Conservation (phyloP, 2,797 vertebrate species). For the Atherinosoma microstoma region DNA sequence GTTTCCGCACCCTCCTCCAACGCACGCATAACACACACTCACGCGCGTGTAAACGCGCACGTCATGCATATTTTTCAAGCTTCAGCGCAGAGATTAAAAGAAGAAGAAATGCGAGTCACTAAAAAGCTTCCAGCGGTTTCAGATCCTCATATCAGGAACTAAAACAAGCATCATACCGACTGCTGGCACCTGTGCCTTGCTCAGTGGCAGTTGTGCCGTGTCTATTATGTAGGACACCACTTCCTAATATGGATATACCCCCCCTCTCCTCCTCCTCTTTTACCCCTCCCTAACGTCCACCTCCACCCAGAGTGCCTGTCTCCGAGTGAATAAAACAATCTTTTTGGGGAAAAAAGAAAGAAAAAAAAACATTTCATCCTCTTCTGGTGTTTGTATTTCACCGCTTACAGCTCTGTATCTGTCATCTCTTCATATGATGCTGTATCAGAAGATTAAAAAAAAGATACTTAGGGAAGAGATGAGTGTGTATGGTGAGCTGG, state of each 20-base stretch:
- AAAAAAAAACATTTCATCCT: conserved; percentile 1
- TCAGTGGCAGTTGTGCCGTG: conserved; percentile 66
- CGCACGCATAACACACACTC: conserved; percentile 7
- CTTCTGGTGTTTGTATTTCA: neutral
- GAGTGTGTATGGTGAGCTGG: conserved; percentile 25
- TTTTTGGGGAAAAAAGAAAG: neutral
- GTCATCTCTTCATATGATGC: conserved; percentile 21
- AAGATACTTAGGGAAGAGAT: conserved; percentile 35
- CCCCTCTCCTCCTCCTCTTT: neutral
- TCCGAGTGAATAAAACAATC: conserved; percentile 59
- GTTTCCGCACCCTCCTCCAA: conserved; percentile 35
- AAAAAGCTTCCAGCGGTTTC: conserved; percentile 59
- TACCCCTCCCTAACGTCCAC: conserved; percentile 45
- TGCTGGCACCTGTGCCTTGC: conserved; percentile 72
- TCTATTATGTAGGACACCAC: conserved; percentile 80
- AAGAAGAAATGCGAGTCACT: conserved; percentile 45
- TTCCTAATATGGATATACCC: conserved; percentile 79
- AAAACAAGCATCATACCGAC: conserved; percentile 3
- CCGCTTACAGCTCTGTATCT: neutral
- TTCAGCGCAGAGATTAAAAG: conserved; percentile 47
- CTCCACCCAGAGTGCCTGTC: conserved; percentile 50
- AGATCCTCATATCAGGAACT: conserved; percentile 49
- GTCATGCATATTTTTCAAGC: conserved; percentile 54
- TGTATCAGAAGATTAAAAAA: conserved; percentile 5
- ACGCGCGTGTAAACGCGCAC: conserved; percentile 16